These are phyloP conservation scores for Muscicapa comitata DNA, from an alignment of 2,797 vertebrate species.

Conservation along the genomic window DNA sequence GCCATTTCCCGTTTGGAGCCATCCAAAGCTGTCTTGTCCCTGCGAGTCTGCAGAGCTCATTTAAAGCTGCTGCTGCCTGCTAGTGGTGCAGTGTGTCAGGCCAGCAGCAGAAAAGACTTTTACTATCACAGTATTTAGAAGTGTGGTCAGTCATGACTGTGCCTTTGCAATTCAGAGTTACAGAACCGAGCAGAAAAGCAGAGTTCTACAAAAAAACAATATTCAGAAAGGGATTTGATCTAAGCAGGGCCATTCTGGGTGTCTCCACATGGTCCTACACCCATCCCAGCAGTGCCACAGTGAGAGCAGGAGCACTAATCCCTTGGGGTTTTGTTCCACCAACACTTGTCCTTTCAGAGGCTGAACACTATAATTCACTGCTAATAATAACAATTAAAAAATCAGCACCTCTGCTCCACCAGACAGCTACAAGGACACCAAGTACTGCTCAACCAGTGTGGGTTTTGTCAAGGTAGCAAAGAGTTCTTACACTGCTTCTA, in stretches of 20 bases:
- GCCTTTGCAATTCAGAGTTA: neutral
- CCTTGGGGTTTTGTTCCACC: neutral
- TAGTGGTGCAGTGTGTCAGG: neutral
- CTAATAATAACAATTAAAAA: neutral
- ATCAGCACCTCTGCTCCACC: neutral
- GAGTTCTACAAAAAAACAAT: neutral
- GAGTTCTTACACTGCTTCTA: neutral
- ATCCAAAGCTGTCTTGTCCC: neutral
- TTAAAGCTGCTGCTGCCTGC: slow-evolving; percentile 14
- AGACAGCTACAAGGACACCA: neutral
- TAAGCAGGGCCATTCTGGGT: neutral
- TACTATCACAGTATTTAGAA: neutral
- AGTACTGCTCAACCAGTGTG: neutral
- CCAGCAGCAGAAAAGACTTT: neutral
- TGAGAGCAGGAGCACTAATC: neutral
- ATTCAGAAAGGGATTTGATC: neutral
- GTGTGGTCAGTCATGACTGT: neutral
- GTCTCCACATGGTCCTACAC: neutral
- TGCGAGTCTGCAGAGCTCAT: neutral
- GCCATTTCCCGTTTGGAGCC: neutral
- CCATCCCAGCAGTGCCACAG: neutral
- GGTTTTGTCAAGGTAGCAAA: neutral
- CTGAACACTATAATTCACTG: neutral
- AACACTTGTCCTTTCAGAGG: neutral
- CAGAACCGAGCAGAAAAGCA: neutral